phyloP scores from a whole-genome alignment of 2,113 vertebrate genomes.

The Urocynchramus pylzowi region DNA sequence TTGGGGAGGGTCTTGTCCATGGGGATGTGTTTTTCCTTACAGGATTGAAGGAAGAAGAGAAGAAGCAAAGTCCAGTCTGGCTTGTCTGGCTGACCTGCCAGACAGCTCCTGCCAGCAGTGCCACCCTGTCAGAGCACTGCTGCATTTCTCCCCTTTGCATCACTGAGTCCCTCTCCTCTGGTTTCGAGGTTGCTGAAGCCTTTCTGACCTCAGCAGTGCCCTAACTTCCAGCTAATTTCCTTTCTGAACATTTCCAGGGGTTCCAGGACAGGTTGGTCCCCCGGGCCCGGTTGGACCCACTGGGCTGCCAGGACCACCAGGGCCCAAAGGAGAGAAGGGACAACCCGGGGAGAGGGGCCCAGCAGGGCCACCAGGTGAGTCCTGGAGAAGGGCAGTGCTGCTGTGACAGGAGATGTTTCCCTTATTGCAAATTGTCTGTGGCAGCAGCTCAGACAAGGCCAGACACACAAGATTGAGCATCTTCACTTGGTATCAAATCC shows the following conservation, averaged over 20 bases:
- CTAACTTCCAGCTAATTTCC: not conserved
- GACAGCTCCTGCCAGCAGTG: not conserved
- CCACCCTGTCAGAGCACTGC: not conserved
- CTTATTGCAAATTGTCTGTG: not conserved
- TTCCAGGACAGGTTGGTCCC: conserved; percentile 72
- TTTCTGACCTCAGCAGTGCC: not conserved
- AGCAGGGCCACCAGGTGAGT: conserved; percentile 78
- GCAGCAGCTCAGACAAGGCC: not conserved
- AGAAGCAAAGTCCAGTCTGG: not conserved
- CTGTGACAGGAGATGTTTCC: not conserved
- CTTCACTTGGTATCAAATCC: not conserved
- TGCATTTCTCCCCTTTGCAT: not conserved
- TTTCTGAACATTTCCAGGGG: conserved; percentile 51
- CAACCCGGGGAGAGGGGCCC: conserved; percentile 75
- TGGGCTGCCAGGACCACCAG: conserved; percentile 70
- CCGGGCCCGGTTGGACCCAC: conserved; percentile 70
- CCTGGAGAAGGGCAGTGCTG: not conserved
- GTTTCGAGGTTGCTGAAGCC: not conserved
- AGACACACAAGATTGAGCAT: not conserved
- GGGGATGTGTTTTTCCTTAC: not conserved
- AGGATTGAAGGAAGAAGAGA: not conserved
- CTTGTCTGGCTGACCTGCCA: not conserved
- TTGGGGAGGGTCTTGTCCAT: not conserved
- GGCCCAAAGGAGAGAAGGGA: conserved; percentile 77
- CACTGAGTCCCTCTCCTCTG: not conserved